Evolutionary conservation across 2,113 vertebrate species (phyloP).

Genomic region (Nyctibius bracteatus): DNA sequence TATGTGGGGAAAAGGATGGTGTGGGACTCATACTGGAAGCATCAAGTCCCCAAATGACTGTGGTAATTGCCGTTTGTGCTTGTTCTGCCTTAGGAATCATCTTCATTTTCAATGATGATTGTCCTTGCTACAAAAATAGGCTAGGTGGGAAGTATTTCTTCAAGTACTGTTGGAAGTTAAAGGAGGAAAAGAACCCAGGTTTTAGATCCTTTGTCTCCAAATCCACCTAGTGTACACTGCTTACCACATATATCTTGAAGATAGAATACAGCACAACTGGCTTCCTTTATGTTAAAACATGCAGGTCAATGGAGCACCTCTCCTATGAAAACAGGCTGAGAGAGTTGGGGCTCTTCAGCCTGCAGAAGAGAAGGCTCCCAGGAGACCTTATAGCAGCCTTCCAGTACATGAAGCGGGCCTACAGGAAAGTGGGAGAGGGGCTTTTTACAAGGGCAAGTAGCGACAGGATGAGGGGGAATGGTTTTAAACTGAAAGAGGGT

Average conservation of each 20-base stretch:
- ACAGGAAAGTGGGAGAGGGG: no score
- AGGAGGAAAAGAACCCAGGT: rapidly evolving
- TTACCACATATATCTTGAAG: neutral
- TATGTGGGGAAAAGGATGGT: neutral
- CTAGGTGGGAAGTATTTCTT: neutral
- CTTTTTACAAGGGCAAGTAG: no score
- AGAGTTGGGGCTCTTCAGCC: no score
- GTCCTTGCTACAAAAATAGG: neutral
- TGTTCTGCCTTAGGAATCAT: neutral
- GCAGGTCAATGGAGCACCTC: no score
- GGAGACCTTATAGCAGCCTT: no score
- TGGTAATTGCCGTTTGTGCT: neutral
- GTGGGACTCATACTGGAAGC: neutral
- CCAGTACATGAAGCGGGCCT: no score
- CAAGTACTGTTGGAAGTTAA: neutral
- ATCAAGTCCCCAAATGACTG: neutral
- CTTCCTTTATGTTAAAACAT: neutral
- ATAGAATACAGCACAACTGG: neutral
- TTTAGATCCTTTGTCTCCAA: neutral
- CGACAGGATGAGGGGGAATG: no score
- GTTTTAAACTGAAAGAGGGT: no score
- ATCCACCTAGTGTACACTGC: neutral
- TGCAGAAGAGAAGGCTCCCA: no score
- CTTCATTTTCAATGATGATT: neutral
- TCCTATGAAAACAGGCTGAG: no score